Conservation (phyloP, 2,888 invertebrate species). For the Tiphia femorata region DNA sequence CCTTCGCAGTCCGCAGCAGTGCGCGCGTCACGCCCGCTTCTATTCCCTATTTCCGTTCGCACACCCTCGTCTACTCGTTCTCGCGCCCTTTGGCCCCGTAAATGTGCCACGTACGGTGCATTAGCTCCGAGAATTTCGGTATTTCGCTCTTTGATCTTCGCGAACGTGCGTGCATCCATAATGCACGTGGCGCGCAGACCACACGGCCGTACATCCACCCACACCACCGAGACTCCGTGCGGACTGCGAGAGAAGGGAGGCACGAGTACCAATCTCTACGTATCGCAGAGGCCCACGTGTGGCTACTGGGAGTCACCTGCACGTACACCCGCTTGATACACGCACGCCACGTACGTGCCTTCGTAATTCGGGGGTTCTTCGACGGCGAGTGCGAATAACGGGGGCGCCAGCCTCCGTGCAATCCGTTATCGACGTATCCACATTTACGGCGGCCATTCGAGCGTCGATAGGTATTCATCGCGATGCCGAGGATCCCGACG, state of each 20-base stretch:
- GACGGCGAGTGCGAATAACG: constrained; percentile 10
- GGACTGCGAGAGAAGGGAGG: background rate
- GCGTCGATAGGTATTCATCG: constrained; percentile 18
- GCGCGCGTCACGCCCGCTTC: too few species aligned
- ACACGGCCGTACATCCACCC: too few species aligned
- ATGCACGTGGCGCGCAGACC: constrained; percentile 1
- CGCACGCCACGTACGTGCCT: constrained; percentile 2
- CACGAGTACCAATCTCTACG: too few species aligned
- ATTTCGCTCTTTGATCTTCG: constrained; percentile 36
- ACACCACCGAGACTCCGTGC: too few species aligned
- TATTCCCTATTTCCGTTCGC: too few species aligned
- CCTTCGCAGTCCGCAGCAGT: too few species aligned
- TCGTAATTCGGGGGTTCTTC: constrained; percentile 30
- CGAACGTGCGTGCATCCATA: constrained; percentile 11
- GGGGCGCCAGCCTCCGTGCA: background rate
- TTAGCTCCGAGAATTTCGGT: constrained; percentile 26
- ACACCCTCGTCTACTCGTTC: background rate
- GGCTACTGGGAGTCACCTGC: background rate
- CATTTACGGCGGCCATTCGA: constrained; percentile 12
- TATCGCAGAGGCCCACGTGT: too few species aligned
- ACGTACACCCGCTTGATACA: background rate
- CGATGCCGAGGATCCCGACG: constrained; percentile 14
- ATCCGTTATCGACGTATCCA: constrained; percentile 21
- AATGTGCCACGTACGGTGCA: constrained; percentile 11
- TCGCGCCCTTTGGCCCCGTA: constrained; percentile 1